phyloP scores from a whole-genome alignment of 2,113 vertebrate species.

The Paedocypris sp. region DNA sequence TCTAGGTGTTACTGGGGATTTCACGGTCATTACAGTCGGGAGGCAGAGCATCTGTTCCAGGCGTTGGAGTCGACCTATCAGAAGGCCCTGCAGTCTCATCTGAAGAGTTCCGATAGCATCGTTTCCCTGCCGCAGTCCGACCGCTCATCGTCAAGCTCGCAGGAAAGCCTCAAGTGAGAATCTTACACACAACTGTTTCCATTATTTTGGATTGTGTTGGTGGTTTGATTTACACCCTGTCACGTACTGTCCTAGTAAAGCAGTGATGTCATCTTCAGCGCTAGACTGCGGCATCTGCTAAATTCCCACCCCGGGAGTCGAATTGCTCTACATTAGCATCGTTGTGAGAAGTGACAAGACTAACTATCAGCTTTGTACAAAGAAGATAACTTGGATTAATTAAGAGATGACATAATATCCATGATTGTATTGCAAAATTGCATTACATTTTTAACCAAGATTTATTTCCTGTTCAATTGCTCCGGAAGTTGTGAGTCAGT shows the following conservation, averaged over 20 bases:
- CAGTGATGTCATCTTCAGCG: slow-evolving; percentile 31
- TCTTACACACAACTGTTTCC: no score
- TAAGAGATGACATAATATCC: no score
- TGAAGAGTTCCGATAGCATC: slow-evolving; percentile 92
- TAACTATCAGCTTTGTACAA: not conserved
- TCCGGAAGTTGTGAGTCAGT: no score
- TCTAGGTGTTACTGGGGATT: slow-evolving; percentile 94
- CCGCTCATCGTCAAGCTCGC: slow-evolving; percentile 92
- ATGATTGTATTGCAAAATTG: no score
- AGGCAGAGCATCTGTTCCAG: slow-evolving; percentile 91
- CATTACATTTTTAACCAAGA: no score
- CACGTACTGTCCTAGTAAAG: slow-evolving; percentile 11
- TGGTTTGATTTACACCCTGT: no score
- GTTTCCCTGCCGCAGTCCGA: slow-evolving; percentile 92
- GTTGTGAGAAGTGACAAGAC: slow-evolving; percentile 5
- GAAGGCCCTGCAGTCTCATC: slow-evolving; percentile 88
- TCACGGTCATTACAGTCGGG: slow-evolving; percentile 85
- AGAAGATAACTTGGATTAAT: no score
- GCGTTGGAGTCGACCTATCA: slow-evolving; percentile 89
- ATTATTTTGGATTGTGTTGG: no score
- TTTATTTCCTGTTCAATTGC: no score
- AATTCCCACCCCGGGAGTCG: slow-evolving; percentile 14
- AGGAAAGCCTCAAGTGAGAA: slow-evolving; percentile 96
- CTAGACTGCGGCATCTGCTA: slow-evolving; percentile 19
- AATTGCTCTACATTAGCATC: not conserved